Conservation (phyloP, 1,140 invertebrate genomes). For the Penaeus vannamei region DNA sequence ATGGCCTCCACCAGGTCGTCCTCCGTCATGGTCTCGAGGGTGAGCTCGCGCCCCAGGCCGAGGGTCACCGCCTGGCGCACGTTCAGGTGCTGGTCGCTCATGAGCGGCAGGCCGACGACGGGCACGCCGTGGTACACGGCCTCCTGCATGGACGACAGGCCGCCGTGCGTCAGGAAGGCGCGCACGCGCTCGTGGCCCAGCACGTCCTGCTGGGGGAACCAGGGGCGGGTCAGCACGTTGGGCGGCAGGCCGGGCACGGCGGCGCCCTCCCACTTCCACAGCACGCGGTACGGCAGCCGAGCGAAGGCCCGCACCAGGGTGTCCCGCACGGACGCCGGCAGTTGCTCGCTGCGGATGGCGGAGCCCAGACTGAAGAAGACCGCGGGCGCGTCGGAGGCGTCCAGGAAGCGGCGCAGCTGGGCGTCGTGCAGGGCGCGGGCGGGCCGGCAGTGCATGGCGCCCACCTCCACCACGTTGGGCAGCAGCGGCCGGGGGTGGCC, state of each 20-base stretch:
- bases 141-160: slow-evolving; percentile 80
- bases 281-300: slow-evolving; percentile 66
- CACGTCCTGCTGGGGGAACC: slow-evolving; percentile 69
- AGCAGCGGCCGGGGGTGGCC: slow-evolving; percentile 73
- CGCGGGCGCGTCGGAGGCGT: slow-evolving; percentile 51
- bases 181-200: slow-evolving; percentile 63
- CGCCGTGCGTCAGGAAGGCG: slow-evolving; percentile 82
- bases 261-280: slow-evolving; percentile 69
- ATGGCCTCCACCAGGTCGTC: slow-evolving; percentile 57
- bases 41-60: slow-evolving; percentile 74
- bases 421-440: slow-evolving; percentile 67
- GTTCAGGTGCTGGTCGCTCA: slow-evolving; percentile 75
- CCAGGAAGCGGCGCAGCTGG: slow-evolving; percentile 55
- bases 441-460: slow-evolving; percentile 75
- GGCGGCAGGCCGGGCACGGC: slow-evolving; percentile 51
- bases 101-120: slow-evolving; percentile 80
- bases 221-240: slow-evolving; percentile 66
- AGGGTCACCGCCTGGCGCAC: slow-evolving; percentile 70
- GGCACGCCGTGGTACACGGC: slow-evolving; percentile 81
- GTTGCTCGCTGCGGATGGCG: slow-evolving; percentile 56
- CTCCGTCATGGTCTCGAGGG: slow-evolving; percentile 52
- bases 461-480: slow-evolving; percentile 76
- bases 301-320: slow-evolving; percentile 59
- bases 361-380: slow-evolving; percentile 67
- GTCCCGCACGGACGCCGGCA: slow-evolving; percentile 43